phyloP scores from a whole-genome alignment of 2,797 vertebrate genomes.

The Lophius americanus region DNA sequence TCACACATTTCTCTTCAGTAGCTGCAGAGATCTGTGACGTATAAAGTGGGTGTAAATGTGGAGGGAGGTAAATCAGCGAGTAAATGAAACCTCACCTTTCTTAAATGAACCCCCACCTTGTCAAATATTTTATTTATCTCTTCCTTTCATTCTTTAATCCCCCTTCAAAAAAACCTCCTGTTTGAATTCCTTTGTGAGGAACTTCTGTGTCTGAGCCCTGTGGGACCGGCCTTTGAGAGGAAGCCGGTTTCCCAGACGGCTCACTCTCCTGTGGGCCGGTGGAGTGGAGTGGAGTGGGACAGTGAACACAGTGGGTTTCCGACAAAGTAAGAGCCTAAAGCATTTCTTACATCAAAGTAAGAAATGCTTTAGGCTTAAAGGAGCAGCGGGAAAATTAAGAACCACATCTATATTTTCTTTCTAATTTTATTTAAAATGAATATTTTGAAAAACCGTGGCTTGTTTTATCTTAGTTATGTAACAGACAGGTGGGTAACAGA shows the following conservation, averaged over 20 bases:
- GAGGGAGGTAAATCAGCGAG: conserved; percentile 12
- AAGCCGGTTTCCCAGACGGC: conserved; percentile 59
- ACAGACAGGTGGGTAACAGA: conserved; percentile 9
- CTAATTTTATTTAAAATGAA: conserved; percentile 16
- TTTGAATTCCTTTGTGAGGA: conserved; percentile 34
- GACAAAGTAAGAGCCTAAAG: no score
- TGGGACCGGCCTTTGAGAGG: conserved; percentile 50
- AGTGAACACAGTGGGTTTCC: conserved; percentile 51
- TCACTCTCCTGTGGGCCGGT: conserved; percentile 55
- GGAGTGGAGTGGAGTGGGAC: conserved; percentile 37
- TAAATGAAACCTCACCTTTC: conserved; percentile 13
- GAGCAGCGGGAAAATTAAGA: conserved; percentile 37
- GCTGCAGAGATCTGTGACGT: conserved; percentile 20
- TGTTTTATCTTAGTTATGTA: not conserved
- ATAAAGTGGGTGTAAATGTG: not conserved
- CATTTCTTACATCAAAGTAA: conserved; percentile 70
- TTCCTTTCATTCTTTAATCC: conserved; percentile 49
- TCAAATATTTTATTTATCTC: conserved; percentile 22
- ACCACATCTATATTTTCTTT: conserved; percentile 31
- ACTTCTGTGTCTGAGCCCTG: conserved; percentile 65
- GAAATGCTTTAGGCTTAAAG: conserved; percentile 58
- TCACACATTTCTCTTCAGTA: conserved; percentile 7
- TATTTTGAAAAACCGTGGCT: no score
- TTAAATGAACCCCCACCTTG: conserved; percentile 32
- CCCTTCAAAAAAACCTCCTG: conserved; percentile 7